These are phyloP conservation scores for Aptenodytes forsteri DNA, from an alignment of 2,113 vertebrate species.

Conservation along the genomic window DNA sequence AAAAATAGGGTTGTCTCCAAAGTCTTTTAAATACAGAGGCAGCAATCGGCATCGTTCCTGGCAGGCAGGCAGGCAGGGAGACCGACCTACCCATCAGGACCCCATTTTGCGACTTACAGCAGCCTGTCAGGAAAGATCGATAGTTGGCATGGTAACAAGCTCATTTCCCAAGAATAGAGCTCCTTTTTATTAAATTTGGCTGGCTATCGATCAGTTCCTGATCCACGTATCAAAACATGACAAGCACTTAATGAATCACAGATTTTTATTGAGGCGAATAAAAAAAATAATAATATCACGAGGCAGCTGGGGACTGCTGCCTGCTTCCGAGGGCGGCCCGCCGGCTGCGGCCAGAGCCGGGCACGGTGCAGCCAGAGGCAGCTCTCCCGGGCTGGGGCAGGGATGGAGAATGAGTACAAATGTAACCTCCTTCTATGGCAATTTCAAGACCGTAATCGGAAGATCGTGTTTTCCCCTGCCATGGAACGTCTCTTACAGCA, in stretches of 20 bases:
- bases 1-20: not conserved
- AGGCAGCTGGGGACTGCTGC: not conserved
- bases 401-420: not conserved
- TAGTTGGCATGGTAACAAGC: constrained; percentile 80
- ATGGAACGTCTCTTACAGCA: not conserved
- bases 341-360: not conserved
- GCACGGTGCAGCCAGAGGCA: not conserved
- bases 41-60: not conserved
- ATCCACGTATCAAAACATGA: constrained; percentile 72
- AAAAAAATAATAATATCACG: constrained; percentile 18
- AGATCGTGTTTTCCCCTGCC: not conserved
- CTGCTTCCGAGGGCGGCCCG: not conserved
- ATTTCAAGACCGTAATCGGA: not conserved
- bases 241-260: constrained; percentile 69
- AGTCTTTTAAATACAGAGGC: not conserved
- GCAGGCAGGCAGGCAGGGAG: constrained; percentile 32
- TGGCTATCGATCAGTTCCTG: constrained; percentile 73
- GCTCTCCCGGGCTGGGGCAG: not conserved
- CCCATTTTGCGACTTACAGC: constrained; percentile 64
- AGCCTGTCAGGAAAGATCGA: constrained; percentile 69
- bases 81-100: constrained; percentile 27
- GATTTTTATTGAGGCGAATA: constrained; percentile 50
- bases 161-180: constrained; percentile 72
- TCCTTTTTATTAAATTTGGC: constrained; percentile 79
- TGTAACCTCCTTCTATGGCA: not conserved